Conservation (phyloP, 1,140 invertebrate species). For the Papilio glaucus region DNA sequence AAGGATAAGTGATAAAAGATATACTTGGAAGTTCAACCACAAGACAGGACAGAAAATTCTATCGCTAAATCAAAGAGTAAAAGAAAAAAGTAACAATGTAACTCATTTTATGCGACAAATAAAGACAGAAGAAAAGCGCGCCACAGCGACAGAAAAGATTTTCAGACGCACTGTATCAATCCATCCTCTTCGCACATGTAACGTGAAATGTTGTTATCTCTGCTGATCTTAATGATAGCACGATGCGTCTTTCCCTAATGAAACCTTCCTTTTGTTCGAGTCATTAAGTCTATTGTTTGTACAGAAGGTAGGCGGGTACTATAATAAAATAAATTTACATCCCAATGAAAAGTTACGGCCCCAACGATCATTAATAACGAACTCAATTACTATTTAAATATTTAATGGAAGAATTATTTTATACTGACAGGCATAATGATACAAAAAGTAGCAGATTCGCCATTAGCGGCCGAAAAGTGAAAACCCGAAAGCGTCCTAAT, state of each 20-base stretch:
- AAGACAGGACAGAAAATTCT: no score
- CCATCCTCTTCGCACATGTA: not conserved
- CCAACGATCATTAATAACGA: not conserved
- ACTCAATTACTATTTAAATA: slow-evolving; percentile 6
- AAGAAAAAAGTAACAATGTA: no score
- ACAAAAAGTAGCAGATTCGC: no score
- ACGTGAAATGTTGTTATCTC: not conserved
- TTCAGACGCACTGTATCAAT: no score
- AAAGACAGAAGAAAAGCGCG: no score
- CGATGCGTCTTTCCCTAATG: not conserved
- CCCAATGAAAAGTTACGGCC: not conserved
- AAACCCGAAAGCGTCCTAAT: no score
- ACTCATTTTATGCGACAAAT: no score
- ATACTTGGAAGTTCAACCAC: no score
- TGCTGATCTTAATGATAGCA: not conserved
- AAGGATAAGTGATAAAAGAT: no score
- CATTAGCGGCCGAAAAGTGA: no score
- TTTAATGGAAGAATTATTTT: not conserved
- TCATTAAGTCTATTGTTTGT: slow-evolving; percentile 28
- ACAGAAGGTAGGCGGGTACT: slow-evolving; percentile 1
- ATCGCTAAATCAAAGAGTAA: no score
- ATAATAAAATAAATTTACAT: not conserved
- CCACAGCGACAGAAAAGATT: no score
- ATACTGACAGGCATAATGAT: not conserved
- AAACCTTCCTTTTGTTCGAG: slow-evolving; percentile 11